Evolutionary conservation across 2,797 vertebrate species (phyloP).

Genomic region (Sebastes matsubarae): DNA sequence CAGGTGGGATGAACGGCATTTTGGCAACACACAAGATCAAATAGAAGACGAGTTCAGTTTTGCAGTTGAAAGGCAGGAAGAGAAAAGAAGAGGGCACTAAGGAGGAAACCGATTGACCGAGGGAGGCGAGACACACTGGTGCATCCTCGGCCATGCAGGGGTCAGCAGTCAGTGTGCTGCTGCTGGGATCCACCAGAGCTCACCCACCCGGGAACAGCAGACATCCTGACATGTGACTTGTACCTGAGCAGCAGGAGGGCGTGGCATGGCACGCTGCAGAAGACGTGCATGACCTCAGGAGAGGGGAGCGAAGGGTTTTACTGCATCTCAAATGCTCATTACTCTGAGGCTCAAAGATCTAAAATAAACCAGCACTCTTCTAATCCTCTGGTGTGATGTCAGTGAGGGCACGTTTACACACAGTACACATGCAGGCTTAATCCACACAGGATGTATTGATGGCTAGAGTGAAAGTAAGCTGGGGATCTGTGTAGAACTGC

Average conservation of each 20-base stretch:
- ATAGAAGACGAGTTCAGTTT: conserved; percentile 68
- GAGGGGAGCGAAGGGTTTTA: background rate
- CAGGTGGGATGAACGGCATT: conserved; percentile 80
- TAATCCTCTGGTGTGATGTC: conserved; percentile 62
- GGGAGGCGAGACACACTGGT: background rate
- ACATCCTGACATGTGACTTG: conserved; percentile 24
- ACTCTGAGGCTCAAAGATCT: conserved; percentile 64
- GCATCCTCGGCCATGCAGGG: conserved; percentile 67
- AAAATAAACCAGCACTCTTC: conserved; percentile 62
- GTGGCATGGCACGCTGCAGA: conserved; percentile 18
- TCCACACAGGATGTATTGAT: background rate
- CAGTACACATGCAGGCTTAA: conserved; percentile 49
- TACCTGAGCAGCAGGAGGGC: conserved; percentile 28
- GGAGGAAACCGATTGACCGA: conserved; percentile 25
- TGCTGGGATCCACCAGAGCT: conserved; percentile 20
- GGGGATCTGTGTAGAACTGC: background rate
- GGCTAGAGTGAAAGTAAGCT: background rate
- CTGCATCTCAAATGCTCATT: conserved; percentile 44
- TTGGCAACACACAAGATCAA: conserved; percentile 72
- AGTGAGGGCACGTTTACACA: conserved; percentile 44
- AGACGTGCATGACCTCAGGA: background rate
- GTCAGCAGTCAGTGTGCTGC: conserved; percentile 12
- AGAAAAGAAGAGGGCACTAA: conserved; percentile 16
- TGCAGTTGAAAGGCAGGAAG: conserved; percentile 50
- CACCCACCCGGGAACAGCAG: background rate